phyloP scores from a whole-genome alignment of 2,888 invertebrate species.

The Teinopalpus imperialis region DNA sequence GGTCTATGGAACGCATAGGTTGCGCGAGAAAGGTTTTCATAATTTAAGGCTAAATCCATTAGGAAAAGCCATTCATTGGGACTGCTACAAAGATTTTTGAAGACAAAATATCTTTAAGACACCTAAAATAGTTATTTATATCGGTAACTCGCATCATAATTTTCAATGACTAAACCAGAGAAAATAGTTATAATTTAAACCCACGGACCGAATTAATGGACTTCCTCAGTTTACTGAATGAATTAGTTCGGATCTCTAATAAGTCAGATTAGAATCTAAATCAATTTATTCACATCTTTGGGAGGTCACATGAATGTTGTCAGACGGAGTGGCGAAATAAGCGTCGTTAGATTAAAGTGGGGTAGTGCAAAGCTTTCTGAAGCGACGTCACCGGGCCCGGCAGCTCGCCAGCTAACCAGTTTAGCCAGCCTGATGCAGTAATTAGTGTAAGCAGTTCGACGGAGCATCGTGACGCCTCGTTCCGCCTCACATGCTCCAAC shows the following conservation, averaged over 20 bases:
- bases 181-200: no score
- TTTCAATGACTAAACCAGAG: no score
- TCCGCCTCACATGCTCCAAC: slow-evolving; percentile 42
- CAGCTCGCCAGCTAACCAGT: slow-evolving; percentile 53
- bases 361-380: slow-evolving; percentile 24
- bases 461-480: slow-evolving; percentile 45
- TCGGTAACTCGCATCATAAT: no score
- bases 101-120: no score
- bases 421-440: slow-evolving; percentile 66
- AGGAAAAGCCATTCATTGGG: no score
- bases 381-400: slow-evolving; percentile 29
- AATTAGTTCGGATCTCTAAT: slow-evolving; percentile 31
- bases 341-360: slow-evolving; percentile 12
- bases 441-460: slow-evolving; percentile 68
- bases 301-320: slow-evolving; percentile 15
- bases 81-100: no score
- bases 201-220: slow-evolving; percentile 29
- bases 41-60: no score
- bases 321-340: slow-evolving; percentile 12
- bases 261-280: slow-evolving; percentile 23
- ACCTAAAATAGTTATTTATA: no score
- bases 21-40: no score
- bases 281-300: slow-evolving; percentile 23
- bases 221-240: slow-evolving; percentile 35
- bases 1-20: no score